These are phyloP conservation scores for Cataglyphis rosenhaueri DNA, from an alignment of 2,888 invertebrate species.

Conservation along the genomic window DNA sequence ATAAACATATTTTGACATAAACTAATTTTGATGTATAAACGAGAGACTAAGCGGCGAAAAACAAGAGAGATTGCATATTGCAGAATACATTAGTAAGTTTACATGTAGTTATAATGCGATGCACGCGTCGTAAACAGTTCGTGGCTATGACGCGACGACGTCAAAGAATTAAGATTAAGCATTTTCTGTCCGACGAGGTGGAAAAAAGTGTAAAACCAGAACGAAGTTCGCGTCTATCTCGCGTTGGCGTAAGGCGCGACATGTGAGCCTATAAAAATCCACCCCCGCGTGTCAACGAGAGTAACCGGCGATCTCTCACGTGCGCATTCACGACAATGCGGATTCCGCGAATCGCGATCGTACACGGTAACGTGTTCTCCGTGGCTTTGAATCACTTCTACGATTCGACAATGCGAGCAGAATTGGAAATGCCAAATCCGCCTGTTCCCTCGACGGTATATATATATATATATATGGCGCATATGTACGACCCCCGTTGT, in stretches of 20 bases:
- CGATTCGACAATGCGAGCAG: slow-evolving; percentile 64
- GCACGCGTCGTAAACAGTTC: not conserved
- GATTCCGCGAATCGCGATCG: slow-evolving; percentile 61
- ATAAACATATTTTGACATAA: not conserved
- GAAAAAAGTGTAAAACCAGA: not conserved
- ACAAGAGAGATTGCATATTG: not conserved
- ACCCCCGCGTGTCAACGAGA: not conserved
- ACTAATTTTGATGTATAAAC: not conserved
- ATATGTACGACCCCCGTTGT: slow-evolving; percentile 19
- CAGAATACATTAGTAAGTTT: not conserved
- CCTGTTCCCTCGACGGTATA: slow-evolving; percentile 38
- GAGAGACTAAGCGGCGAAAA: not conserved
- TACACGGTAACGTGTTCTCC: slow-evolving; percentile 57
- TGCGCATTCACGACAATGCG: slow-evolving; percentile 48
- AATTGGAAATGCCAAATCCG: slow-evolving; percentile 70
- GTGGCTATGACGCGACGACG: not conserved
- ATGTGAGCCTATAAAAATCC: slow-evolving; percentile 48
- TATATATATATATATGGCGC: slow-evolving; percentile 10
- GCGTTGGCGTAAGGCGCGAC: slow-evolving; percentile 9
- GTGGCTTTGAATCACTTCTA: slow-evolving; percentile 65
- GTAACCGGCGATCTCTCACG: slow-evolving; percentile 43
- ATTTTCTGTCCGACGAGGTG: not conserved
- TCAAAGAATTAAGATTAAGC: slow-evolving; percentile 3
- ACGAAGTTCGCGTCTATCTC: slow-evolving; percentile 25
- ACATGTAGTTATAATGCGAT: not conserved